Evolutionary conservation across 2,888 invertebrate genomes (phyloP), one percentile per base, ranked within the genome.

Genomic region (Trachelus troglodyta): DNA sequence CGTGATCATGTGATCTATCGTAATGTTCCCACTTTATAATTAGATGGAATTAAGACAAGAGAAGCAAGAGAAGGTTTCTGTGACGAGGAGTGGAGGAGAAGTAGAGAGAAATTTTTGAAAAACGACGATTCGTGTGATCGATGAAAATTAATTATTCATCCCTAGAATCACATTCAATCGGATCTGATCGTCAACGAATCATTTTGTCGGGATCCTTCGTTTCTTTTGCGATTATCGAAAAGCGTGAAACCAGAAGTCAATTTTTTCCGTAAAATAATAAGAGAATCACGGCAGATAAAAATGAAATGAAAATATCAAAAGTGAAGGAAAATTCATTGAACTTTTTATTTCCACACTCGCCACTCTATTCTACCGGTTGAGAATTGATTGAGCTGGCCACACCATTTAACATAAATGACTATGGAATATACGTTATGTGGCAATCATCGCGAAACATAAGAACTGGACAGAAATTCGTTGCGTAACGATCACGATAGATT

Each of bases 1-100:
- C 15, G 37, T 69, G 31, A 37, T 37, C 76, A n/a, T 69, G 76
- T 40, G 74, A 78, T 56, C 56, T 23, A 23, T 23, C 9, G 9
- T 56, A 23, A 56, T 23, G 56, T 37, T 23, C 9, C 9, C 23
- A 23, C 56, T 9, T 56, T 56, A 56, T 23, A 56, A 23, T 23
- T 9, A 23, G 9, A 23, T 9, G 15, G 2, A 23, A 56, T 56
- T 56, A 56, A 56, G 15, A 40, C 15, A 40, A 40, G 40, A 15
- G 40, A 40, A 40, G 40, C 40, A 15, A 40, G 9, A 56, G 23
- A 56, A 56, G 23, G 56, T 56, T 40, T 56, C 23, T 9, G 56
- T 56, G 6, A 56, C 23, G 9, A 9, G 56, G 23, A 56, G 9
- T 23, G 23, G 23, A 56, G 56, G 9, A 56, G 56, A 56, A 56